Base-by-base conservation (phyloP, 1,140 invertebrate genomes). In the Bombus waltoni region DNA sequence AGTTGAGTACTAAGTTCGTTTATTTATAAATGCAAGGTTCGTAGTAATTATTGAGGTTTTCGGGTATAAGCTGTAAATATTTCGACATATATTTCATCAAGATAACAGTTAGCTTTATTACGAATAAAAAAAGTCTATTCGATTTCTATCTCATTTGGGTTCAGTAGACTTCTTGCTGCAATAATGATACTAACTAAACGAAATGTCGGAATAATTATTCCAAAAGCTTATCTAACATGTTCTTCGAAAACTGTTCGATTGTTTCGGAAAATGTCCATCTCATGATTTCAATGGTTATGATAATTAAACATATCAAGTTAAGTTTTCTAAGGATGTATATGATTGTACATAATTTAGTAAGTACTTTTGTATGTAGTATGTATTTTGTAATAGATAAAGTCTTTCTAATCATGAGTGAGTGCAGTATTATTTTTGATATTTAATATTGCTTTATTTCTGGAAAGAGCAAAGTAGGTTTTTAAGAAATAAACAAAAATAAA, bases 41-140 rank as follows among this genome's bases (percentile, higher is more conserved):
- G 28, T 62, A n/a, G 10, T 28, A 13, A 62, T 62, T 62, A 13
- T 28, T 62, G 28, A 28, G 28, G n/a, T 62, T 62, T 62, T 62
- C 59, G 47, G 1, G 0, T 22, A 8, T 53, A 53, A 53, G 47
- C 18, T 22, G 18, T 53, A 62, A 62, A 62, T 59, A 59, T 62
- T 62, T 10, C 10, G 47, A 53, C 47, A 53, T 62, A n/a, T 13
- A 28, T 62, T 62, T n/a, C 11, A 62, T 62, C 11, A n/a, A n/a
- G 28, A 13, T 62, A 62, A 5, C 18, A 53, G 47, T 62, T 62
- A 62, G 11, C 0, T 11, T 28, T 62, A n/a, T 62, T 13, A 28
- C 11, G 3, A 13, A 13, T n/a, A n/a, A 13, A n/a, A n/a, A 59
- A 62, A 1, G 15, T 2, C 0, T 66, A 15, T 1, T 3, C 2